phyloP scores from a whole-genome alignment of 2,888 invertebrate genomes.

The Molorchus minor region DNA sequence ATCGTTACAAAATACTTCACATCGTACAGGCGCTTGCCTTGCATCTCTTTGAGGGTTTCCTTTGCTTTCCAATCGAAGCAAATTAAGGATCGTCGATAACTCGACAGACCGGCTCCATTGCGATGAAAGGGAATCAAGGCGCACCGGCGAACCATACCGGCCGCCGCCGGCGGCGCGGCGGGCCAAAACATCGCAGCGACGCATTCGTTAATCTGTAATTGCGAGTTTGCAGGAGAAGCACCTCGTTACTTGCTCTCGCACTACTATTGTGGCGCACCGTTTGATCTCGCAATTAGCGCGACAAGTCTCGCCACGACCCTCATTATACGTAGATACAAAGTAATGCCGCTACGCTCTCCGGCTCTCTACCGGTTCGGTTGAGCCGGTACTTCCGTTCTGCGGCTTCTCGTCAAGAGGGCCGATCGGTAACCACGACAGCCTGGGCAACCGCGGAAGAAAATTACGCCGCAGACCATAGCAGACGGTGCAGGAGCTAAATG shows the following conservation, averaged over 20 bases:
- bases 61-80: not conserved
- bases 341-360: conserved; percentile 49
- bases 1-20: too few relatives aligned
- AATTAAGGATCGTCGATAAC: not conserved
- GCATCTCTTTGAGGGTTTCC: too few relatives aligned
- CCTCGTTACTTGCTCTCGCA: conserved; percentile 46
- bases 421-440: not conserved
- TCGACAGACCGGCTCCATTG: not conserved
- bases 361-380: conserved; percentile 39
- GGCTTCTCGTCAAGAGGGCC: conserved; percentile 35
- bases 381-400: conserved; percentile 43
- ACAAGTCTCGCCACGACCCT: conserved; percentile 53
- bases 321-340: conserved; percentile 55
- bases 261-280: conserved; percentile 48
- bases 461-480: too few relatives aligned
- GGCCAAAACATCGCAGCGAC: conserved; percentile 4
- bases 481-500: too few relatives aligned
- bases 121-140: conserved; percentile 9
- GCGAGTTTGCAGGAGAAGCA: conserved; percentile 44
- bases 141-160: conserved; percentile 6
- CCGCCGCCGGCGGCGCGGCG: too few relatives aligned
- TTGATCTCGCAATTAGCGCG: conserved; percentile 57
- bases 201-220: conserved; percentile 42
- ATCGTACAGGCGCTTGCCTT: too few relatives aligned
- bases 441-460: conserved; percentile 20